These are phyloP conservation scores for Heliconius erato DNA, from an alignment of 2,888 invertebrate species.

Conservation along the genomic window DNA sequence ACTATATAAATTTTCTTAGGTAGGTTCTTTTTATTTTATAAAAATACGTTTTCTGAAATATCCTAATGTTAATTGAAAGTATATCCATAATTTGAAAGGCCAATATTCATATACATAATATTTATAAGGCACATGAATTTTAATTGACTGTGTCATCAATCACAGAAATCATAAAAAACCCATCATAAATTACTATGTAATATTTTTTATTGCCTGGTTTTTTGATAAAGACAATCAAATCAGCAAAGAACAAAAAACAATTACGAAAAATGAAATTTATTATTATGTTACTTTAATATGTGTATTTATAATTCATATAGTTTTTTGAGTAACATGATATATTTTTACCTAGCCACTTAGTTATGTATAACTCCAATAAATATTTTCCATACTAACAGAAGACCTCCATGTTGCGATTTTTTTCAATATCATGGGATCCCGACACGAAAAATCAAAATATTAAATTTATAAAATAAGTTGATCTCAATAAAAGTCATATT, in stretches of 20 bases:
- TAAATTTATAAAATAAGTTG: neutral
- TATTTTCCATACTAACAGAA: too few relatives aligned
- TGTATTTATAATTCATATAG: too few relatives aligned
- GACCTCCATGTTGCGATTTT: too few relatives aligned
- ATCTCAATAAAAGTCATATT: neutral
- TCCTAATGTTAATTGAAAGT: neutral
- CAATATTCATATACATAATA: constrained; percentile 16
- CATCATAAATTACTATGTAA: neutral
- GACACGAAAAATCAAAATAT: too few relatives aligned
- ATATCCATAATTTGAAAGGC: neutral
- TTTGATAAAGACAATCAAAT: neutral
- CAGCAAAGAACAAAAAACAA: neutral
- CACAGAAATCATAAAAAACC: constrained; percentile 39
- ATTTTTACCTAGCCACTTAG: neutral
- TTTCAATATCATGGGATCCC: too few relatives aligned
- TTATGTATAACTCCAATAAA: too few relatives aligned
- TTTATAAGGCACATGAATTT: constrained; percentile 47
- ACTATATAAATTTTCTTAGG: neutral
- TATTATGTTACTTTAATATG: too few relatives aligned
- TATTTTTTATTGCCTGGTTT: neutral
- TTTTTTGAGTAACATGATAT: neutral
- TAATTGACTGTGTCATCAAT: constrained; percentile 43
- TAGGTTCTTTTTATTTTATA: neutral
- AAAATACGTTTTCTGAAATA: constrained; percentile 1
- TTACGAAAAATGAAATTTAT: neutral